Percentiles rank a stretch among this genome's conserved stretches.
phyloP scores from a whole-genome alignment of 2,113 vertebrate genomes.

The Poeciliopsis occidentalis region DNA sequence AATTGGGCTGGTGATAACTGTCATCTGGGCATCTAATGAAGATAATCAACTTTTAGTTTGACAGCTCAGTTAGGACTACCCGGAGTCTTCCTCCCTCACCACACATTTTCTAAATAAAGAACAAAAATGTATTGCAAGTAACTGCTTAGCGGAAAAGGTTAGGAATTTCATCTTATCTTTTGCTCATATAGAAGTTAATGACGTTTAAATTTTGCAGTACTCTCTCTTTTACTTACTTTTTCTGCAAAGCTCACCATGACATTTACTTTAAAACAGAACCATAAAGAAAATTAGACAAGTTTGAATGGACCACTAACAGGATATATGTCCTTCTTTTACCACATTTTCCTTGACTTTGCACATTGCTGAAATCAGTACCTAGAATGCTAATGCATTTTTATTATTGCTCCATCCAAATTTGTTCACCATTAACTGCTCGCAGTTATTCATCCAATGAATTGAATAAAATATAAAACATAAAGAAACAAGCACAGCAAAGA shows the following conservation, averaged over 20 bases:
- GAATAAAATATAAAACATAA: constrained; percentile 15
- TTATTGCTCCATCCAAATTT: constrained; percentile 43
- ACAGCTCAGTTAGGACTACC: constrained; percentile 52
- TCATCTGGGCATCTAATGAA: constrained; percentile 60
- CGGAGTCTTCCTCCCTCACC: constrained; percentile 7
- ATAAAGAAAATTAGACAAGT: constrained; percentile 26
- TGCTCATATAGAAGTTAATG: not conserved
- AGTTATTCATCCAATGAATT: constrained; percentile 40
- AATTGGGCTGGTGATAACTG: constrained; percentile 63
- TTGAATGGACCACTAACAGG: constrained; percentile 26
- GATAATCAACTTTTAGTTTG: constrained; percentile 63
- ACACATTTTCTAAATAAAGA: constrained; percentile 23
- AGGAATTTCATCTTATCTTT: constrained; percentile 1
- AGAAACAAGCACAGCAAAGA: constrained; percentile 18
- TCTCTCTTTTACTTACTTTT: constrained; percentile 2
- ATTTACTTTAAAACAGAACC: constrained; percentile 14
- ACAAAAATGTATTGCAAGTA: constrained; percentile 15
- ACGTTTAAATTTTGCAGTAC: not conserved
- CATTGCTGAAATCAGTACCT: constrained; percentile 60
- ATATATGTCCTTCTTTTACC: constrained; percentile 11
- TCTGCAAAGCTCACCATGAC: constrained; percentile 32
- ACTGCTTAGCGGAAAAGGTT: not conserved
- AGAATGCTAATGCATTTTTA: constrained; percentile 59
- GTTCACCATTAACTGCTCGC: constrained; percentile 50
- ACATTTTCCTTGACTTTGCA: constrained; percentile 17